Percentiles rank a stretch among this genome's conserved stretches.
These are phyloP conservation scores for Netelia melanura DNA, from an alignment of 2,888 invertebrate species.

Conservation along the genomic window DNA sequence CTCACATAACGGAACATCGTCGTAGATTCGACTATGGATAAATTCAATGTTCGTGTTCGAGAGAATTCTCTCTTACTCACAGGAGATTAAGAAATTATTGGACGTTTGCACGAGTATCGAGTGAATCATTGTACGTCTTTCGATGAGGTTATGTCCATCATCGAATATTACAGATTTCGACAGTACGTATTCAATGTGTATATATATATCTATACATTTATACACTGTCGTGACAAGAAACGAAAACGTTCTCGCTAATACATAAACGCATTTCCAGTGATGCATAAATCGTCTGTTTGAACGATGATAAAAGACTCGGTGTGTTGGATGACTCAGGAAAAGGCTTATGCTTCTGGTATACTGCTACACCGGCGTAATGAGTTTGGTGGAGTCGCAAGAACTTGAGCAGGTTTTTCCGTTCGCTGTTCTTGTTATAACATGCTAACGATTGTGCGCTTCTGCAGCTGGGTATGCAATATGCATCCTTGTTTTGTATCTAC, in stretches of 20 bases:
- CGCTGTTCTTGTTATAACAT: conserved; percentile 5
- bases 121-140: not conserved
- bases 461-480: conserved; percentile 9
- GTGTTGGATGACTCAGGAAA: conserved; percentile 21
- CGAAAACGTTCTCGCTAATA: not conserved
- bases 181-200: too few species aligned
- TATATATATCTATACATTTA: not conserved
- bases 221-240: not conserved
- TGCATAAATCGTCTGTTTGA: not conserved
- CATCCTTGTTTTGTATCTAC: not conserved
- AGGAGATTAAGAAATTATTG: not conserved
- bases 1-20: not conserved
- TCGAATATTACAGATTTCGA: too few species aligned
- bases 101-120: not conserved
- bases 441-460: conserved; percentile 12
- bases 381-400: not conserved
- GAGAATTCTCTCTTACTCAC: conserved; percentile 40
- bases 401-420: conserved; percentile 13
- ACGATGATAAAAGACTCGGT: conserved; percentile 4
- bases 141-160: not conserved
- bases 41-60: not conserved
- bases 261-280: not conserved
- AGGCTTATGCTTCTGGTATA: not conserved
- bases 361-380: not conserved
- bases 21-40: not conserved